Evolutionary conservation across 2,113 vertebrate species (phyloP).

Genomic region (Cariama cristata): DNA sequence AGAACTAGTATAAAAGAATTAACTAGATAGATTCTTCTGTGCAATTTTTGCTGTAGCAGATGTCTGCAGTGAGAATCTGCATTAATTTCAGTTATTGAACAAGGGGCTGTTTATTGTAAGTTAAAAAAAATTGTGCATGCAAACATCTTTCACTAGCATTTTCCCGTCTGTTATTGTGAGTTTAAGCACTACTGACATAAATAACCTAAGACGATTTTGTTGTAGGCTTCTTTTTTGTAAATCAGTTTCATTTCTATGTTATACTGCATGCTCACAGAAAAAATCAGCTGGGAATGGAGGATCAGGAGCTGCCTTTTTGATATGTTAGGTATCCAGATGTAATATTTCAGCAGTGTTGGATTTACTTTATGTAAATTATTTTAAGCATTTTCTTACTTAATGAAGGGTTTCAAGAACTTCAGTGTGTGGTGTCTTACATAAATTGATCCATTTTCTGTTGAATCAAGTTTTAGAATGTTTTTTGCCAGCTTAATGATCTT

Average conservation of each 20-base stretch:
- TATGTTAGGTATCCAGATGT: not conserved
- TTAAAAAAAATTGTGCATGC: not conserved
- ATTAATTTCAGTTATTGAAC: not conserved
- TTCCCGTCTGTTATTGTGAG: not conserved
- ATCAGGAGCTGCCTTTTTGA: not conserved
- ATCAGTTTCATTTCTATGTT: not conserved
- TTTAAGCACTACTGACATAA: not conserved
- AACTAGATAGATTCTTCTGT: not conserved
- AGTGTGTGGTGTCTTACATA: not conserved
- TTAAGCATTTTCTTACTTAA: not conserved
- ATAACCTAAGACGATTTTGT: not conserved
- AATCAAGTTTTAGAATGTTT: not conserved
- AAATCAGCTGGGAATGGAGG: not conserved
- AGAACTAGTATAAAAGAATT: not conserved
- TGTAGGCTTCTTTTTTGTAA: not conserved
- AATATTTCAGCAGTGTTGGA: not conserved
- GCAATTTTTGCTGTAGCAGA: not conserved
- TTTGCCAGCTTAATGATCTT: not conserved
- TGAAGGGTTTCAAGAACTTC: not conserved
- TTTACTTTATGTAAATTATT: not conserved
- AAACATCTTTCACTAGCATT: not conserved
- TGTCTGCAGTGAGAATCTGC: not conserved
- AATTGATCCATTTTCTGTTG: not conserved
- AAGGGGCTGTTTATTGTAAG: not conserved
- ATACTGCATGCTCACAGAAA: not conserved